Percentiles rank a stretch among this genome's conserved stretches.
These are phyloP conservation scores for Pseudopipra pipra DNA, from an alignment of 2,113 vertebrate species.

Conservation along the genomic window DNA sequence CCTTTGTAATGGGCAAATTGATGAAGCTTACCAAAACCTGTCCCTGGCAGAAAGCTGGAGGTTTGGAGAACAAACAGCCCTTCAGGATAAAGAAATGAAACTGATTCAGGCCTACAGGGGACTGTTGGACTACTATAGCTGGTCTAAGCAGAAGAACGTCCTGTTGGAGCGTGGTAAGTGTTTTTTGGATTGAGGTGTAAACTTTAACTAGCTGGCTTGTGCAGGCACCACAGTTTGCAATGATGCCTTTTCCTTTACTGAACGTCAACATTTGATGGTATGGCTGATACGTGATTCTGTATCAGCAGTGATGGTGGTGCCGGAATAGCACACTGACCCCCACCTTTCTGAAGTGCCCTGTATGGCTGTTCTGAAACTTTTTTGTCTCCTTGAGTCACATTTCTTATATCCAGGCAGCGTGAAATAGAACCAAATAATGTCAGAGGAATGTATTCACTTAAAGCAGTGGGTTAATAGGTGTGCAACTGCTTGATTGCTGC, in stretches of 20 bases:
- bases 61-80: constrained; percentile 74
- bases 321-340: neutral
- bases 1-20: constrained; percentile 78
- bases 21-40: constrained; percentile 82
- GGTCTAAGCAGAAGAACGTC: constrained; percentile 78
- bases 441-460: neutral
- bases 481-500: neutral
- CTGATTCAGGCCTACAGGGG: constrained; percentile 87
- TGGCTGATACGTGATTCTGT: neutral
- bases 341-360: neutral
- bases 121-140: constrained; percentile 84
- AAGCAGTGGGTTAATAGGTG: neutral
- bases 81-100: constrained; percentile 73
- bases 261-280: neutral
- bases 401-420: neutral
- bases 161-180: constrained; percentile 71
- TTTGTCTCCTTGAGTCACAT: neutral
- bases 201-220: neutral
- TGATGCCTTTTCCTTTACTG: neutral
- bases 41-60: constrained; percentile 85
- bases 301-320: neutral
- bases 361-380: neutral
- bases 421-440: neutral
- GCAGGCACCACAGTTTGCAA: neutral
- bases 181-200: neutral